Conservation (phyloP, 2,888 invertebrate species). For the Brachyptera risi region DNA sequence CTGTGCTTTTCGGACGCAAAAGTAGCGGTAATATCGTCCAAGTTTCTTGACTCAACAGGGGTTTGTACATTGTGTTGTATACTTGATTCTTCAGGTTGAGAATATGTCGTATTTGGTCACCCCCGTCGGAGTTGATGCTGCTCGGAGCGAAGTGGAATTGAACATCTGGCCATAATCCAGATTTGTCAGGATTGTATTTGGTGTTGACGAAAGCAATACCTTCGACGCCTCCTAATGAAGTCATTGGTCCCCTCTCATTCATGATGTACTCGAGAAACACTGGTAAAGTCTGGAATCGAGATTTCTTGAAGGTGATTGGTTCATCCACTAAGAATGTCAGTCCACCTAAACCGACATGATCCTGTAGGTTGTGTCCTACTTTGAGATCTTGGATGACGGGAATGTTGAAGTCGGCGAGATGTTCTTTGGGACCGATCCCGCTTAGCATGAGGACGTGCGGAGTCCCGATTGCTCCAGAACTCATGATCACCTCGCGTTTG, state of each 20-base stretch:
- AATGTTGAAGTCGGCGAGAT: conserved; percentile 66
- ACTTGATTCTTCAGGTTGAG: conserved; percentile 72
- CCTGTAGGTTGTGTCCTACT: conserved; percentile 63
- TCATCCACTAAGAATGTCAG: conserved; percentile 78
- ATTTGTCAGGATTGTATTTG: conserved; percentile 69
- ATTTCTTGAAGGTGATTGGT: conserved; percentile 72
- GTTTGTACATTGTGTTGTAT: conserved; percentile 81
- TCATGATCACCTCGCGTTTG: conserved; percentile 75
- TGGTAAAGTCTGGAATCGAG: conserved; percentile 69
- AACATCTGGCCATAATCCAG: conserved; percentile 76
- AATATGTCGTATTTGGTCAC: conserved; percentile 63
- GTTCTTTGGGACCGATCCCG: conserved; percentile 78
- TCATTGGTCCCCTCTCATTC: conserved; percentile 78
- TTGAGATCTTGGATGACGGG: conserved; percentile 69
- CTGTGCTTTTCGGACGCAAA: conserved; percentile 81
- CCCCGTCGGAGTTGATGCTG: conserved; percentile 77
- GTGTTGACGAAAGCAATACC: conserved; percentile 84
- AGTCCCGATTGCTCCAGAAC: conserved; percentile 82
- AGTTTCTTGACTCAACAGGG: conserved; percentile 70
- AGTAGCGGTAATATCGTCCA: conserved; percentile 80
- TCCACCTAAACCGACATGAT: conserved; percentile 83
- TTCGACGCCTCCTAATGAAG: conserved; percentile 75
- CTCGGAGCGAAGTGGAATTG: conserved; percentile 85
- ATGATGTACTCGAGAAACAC: conserved; percentile 78
- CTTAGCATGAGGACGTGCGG: conserved; percentile 90